phyloP scores from a whole-genome alignment of 1,140 invertebrate species.

The Euura saliciscinereae region DNA sequence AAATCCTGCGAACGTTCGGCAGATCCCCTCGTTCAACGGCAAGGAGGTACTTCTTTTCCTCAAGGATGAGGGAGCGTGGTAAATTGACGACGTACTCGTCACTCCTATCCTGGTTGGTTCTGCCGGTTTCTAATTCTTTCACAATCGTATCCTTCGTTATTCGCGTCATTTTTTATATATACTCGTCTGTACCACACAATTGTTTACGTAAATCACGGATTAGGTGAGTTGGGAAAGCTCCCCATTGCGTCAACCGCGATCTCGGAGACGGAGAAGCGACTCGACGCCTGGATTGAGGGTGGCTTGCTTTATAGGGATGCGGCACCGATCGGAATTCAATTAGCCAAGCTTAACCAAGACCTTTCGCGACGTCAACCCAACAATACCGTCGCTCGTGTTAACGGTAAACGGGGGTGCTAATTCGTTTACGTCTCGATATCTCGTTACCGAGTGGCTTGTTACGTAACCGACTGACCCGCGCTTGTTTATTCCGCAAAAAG shows the following conservation, averaged over 20 bases:
- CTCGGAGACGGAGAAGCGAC: no score
- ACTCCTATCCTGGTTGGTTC: not conserved
- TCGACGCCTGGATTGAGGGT: no score
- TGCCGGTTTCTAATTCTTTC: slow-evolving; percentile 33
- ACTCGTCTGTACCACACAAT: no score
- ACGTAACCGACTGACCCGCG: not conserved
- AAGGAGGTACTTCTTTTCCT: slow-evolving; percentile 85
- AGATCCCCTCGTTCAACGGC: slow-evolving; percentile 85
- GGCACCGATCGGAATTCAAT: slow-evolving; percentile 40
- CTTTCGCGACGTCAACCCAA: slow-evolving; percentile 25
- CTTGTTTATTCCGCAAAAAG: not conserved
- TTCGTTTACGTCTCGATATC: slow-evolving; percentile 44
- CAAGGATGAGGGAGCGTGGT: slow-evolving; percentile 73
- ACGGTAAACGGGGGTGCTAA: slow-evolving; percentile 29
- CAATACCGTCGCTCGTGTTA: not conserved
- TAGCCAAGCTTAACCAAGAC: slow-evolving; percentile 48
- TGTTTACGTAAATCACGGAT: no score
- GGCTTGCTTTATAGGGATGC: not conserved
- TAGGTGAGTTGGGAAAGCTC: no score
- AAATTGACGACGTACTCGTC: slow-evolving; percentile 52
- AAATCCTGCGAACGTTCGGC: slow-evolving; percentile 74
- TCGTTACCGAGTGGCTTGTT: slow-evolving; percentile 33
- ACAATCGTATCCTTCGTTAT: slow-evolving; percentile 23
- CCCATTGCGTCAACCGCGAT: no score
- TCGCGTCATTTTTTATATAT: slow-evolving; percentile 21